Conservation (phyloP, 2,888 invertebrate species). For the Ornithoptera priamus region DNA sequence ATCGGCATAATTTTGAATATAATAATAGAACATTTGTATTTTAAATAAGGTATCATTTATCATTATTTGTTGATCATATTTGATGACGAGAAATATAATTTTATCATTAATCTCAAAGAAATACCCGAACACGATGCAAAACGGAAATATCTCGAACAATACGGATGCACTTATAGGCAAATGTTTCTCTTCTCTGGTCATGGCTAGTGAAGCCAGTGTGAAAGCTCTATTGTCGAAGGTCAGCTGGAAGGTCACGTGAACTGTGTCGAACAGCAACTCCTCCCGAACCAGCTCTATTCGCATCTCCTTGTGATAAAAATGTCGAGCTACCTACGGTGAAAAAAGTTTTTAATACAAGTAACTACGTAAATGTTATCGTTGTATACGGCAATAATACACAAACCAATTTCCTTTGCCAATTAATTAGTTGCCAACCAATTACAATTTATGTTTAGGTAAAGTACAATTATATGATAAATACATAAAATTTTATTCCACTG, state of each 20-base stretch:
- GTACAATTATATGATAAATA: too few relatives aligned
- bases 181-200: slow-evolving; percentile 93
- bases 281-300: slow-evolving; percentile 93
- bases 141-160: slow-evolving; percentile 97
- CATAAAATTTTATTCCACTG: too few relatives aligned
- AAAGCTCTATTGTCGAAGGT: slow-evolving; percentile 97
- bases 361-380: background rate
- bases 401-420: too few relatives aligned
- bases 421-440: too few relatives aligned
- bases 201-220: slow-evolving; percentile 88
- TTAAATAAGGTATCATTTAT: background rate
- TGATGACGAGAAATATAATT: too few relatives aligned
- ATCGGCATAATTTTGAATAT: background rate
- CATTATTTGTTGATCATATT: background rate
- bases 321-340: slow-evolving; percentile 87
- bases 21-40: background rate
- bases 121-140: slow-evolving; percentile 97
- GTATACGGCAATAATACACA: too few relatives aligned
- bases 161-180: slow-evolving; percentile 93
- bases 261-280: slow-evolving; percentile 92
- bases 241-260: slow-evolving; percentile 95
- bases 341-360: background rate
- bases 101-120: slow-evolving; percentile 41
- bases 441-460: too few relatives aligned
- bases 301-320: slow-evolving; percentile 97